phyloP scores from a whole-genome alignment of 2,888 invertebrate species.

The Himalopsyche kuldschensis region DNA sequence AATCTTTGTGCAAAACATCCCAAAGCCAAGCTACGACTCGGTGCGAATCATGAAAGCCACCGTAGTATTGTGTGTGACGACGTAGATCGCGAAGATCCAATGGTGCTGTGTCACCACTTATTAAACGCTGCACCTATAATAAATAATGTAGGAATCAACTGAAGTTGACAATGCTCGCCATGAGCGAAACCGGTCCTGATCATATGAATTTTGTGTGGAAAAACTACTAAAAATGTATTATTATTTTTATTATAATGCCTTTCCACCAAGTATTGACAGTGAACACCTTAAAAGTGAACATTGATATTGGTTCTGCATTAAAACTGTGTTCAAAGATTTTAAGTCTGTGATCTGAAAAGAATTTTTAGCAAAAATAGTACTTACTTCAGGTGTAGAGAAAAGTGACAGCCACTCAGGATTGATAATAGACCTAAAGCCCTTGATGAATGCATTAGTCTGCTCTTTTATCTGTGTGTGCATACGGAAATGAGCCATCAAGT shows the following conservation, averaged over 20 bases:
- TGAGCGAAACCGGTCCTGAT: no score
- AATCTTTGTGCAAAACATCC: constrained; percentile 96
- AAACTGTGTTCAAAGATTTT: neutral
- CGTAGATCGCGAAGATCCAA: constrained; percentile 85
- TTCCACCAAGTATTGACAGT: no score
- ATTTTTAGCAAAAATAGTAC: constrained; percentile 4
- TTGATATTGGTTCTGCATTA: neutral
- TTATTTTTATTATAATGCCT: no score
- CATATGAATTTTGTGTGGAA: no score
- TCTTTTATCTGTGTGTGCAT: constrained; percentile 98
- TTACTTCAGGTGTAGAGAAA: constrained; percentile 92
- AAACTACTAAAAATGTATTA: no score
- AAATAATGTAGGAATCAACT: no score
- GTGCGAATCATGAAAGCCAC: constrained; percentile 98
- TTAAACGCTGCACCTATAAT: constrained; percentile 80
- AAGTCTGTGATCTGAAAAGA: no score
- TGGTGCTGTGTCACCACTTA: constrained; percentile 94
- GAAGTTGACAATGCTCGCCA: no score
- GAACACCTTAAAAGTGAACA: no score
- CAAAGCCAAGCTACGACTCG: constrained; percentile 97
- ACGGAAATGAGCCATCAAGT: constrained; percentile 96
- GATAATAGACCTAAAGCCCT: constrained; percentile 93
- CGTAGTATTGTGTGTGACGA: constrained; percentile 96
- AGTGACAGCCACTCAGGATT: constrained; percentile 92
- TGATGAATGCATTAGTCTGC: constrained; percentile 94